A percentile compares a stretch with the other conserved stretches of the same genome.
These are phyloP conservation scores for Lateolabrax maculatus DNA, from an alignment of 2,797 vertebrate species.

Conservation along the genomic window DNA sequence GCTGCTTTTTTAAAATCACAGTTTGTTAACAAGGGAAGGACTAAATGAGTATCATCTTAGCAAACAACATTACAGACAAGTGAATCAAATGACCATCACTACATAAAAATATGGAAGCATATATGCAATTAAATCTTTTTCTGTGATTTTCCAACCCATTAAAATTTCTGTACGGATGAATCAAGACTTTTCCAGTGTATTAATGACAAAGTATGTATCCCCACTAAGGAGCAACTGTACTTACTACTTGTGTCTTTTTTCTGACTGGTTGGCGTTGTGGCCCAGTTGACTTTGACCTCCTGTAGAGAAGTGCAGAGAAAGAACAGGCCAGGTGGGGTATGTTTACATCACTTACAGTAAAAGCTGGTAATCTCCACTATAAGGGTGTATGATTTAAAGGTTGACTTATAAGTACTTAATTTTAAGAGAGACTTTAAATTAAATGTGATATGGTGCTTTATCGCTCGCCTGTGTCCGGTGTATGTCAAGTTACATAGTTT, in stretches of 20 bases:
- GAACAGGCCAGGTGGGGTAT: constrained; percentile 71
- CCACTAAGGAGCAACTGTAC: constrained; percentile 65
- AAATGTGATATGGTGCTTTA: constrained; percentile 59
- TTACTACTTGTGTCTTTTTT: constrained; percentile 99
- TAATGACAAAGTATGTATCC: background rate
- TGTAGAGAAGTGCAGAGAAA: constrained; percentile 75
- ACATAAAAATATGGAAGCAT: background rate
- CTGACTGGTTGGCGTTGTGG: constrained; percentile 99
- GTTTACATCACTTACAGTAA: constrained; percentile 66
- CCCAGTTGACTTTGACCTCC: constrained; percentile 99
- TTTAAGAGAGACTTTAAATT: constrained; percentile 59
- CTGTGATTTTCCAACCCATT: background rate
- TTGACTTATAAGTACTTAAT: constrained; percentile 8
- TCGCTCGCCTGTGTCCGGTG: background rate
- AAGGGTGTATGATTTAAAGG: background rate
- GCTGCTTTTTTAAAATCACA: background rate
- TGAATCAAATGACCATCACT: background rate
- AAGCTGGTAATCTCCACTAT: constrained; percentile 15
- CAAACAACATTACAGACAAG: constrained; percentile 12
- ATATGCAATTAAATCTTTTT: background rate
- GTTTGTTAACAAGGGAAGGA: background rate
- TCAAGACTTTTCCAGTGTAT: background rate
- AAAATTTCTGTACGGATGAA: background rate
- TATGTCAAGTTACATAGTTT: background rate
- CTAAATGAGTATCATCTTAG: background rate